These are phyloP conservation scores for Amphiprion clarkii DNA, from an alignment of 2,797 vertebrate species.

Conservation along the genomic window DNA sequence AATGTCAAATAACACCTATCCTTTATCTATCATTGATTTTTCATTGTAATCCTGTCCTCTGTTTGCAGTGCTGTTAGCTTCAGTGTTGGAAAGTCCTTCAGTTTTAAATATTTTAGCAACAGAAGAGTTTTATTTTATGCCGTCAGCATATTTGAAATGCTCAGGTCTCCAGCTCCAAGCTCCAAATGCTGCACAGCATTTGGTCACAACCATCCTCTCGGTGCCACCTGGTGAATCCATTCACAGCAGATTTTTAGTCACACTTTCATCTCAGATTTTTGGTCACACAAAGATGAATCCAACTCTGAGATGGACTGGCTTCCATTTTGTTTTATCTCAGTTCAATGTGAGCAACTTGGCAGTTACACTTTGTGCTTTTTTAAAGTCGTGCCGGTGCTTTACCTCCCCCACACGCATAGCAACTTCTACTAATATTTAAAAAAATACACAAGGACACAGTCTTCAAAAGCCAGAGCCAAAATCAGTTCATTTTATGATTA, in stretches of 20 bases:
- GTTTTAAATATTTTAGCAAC: background rate
- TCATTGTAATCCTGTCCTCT: too few species aligned
- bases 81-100: background rate
- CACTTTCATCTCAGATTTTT: slow-evolving; percentile 9
- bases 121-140: background rate
- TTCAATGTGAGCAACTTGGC: slow-evolving; percentile 36
- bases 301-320: background rate
- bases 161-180: background rate
- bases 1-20: too few species aligned
- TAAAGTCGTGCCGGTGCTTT: slow-evolving; percentile 19
- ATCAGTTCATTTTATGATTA: background rate
- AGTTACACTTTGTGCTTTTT: slow-evolving; percentile 36
- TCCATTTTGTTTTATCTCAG: slow-evolving; percentile 4
- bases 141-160: background rate
- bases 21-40: too few species aligned
- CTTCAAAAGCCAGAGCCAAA: background rate
- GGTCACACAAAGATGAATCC: background rate
- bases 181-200: background rate
- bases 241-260: background rate
- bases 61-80: background rate
- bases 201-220: background rate
- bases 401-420: slow-evolving; percentile 1
- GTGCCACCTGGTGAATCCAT: background rate
- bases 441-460: background rate
- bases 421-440: background rate